Conservation (phyloP, 2,113 vertebrate species). For the Canis aureus region DNA sequence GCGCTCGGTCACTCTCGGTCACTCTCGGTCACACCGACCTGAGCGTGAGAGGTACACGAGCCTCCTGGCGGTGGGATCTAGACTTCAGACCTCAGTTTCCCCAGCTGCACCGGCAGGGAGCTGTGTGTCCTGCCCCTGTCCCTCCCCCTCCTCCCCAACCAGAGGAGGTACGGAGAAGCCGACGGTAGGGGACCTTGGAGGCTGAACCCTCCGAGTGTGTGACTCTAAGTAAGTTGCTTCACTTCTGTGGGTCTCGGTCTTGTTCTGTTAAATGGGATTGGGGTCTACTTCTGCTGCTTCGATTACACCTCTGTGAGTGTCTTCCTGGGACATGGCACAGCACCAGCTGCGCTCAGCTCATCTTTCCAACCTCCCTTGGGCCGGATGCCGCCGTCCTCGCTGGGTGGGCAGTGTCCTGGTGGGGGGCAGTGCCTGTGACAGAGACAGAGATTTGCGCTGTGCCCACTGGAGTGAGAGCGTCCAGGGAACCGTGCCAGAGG, state of each 20-base stretch:
- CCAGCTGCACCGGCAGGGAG: not conserved
- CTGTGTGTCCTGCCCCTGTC: accelerated
- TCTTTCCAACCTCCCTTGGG: not conserved
- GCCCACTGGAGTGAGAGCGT: accelerated
- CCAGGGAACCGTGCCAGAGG: not conserved
- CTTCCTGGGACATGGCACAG: not conserved
- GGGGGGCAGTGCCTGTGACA: accelerated
- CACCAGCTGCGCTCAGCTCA: not conserved
- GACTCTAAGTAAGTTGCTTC: not conserved
- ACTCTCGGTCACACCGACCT: not conserved
- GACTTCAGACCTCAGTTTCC: not conserved
- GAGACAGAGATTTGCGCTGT: not conserved
- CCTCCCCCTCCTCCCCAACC: not conserved
- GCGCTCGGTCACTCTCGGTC: not conserved
- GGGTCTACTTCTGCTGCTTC: not conserved
- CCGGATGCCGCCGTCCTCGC: accelerated
- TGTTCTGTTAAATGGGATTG: not conserved
- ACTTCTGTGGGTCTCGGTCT: not conserved
- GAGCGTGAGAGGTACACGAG: accelerated
- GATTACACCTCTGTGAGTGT: not conserved
- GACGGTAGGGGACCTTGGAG: accelerated
- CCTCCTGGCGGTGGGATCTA: not conserved
- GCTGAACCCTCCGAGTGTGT: not conserved
- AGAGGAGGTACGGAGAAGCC: not conserved
- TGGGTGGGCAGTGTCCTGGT: accelerated